Base-by-base conservation (phyloP, 2,797 vertebrate species). In the Microcaecilia unicolor region DNA sequence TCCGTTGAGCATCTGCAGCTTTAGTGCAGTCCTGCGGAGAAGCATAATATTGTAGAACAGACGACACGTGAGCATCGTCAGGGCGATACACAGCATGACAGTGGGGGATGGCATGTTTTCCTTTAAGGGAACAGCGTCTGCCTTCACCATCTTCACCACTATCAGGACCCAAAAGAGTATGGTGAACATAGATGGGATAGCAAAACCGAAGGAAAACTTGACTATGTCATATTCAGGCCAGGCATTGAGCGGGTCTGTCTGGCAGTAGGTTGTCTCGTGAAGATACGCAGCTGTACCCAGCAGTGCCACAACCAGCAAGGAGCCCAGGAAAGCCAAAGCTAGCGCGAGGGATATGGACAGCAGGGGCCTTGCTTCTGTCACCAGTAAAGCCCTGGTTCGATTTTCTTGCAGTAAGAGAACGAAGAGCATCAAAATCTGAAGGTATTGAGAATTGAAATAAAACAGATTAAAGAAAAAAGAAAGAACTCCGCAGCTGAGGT, bases 401-500 rank as follows among this genome's bases (percentile, higher is more conserved):
- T 59, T 41, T 9, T 60, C 52, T 4, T 69, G 41, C 3, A 72
- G 45, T 10, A 78, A 57, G 0, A 85, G 31, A 1, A 48, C 29
- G 1, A 76, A 61, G 21, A 76, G 71, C 22, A 51, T 76, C 5
- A 71, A 44, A 42, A 64, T 48, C 10, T 87, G 58, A 25, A 69
- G 26, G 2, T 81, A 28, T 20, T 86, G 64, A 19, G 76, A 51
- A 1, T 44, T 70, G 54, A 82, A 75, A 18, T 80, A 86, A 26
- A 40, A 44, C 2, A 67, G 10, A 25, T 87, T 89, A 62, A 88
- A 64, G 22, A 75, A 45, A 38, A 89, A 87, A 2, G 85, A 85
- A 15, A 93, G 68, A 0, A 64, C 1, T 0, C 70, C 81, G 4
- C 88, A 89, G 7, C 52, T 15, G 3, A 88, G 22, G 7, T 37